Base-by-base conservation (phyloP, 2,888 invertebrate species). In the Ypsolopha sequella region DNA sequence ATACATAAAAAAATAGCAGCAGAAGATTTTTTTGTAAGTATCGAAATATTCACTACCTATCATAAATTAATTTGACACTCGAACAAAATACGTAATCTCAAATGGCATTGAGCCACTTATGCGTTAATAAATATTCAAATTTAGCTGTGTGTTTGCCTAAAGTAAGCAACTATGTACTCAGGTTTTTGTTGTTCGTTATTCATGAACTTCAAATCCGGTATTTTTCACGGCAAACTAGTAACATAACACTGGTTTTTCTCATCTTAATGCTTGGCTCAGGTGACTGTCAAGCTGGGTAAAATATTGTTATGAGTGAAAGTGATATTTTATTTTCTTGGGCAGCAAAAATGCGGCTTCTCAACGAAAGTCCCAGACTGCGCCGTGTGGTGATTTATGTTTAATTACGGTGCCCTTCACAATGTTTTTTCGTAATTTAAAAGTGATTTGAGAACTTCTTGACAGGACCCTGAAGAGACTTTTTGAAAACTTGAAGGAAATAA, bases 381-480 rank as follows among this genome's bases (percentile, higher is more conserved):
- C 69, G 61, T 71, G 65, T 63, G 67, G 67, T 75, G 77, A 80
- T 80, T 80, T 80, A 80, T 80, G 78, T 75, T 78, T 77, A 79
- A 78, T 81, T 80, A 80, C 65, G 73, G 65, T 68, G 68, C 70
- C 71, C 63, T 68, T 69, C 66, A 70, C 68, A 70, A 24, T 24
- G 24, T 76, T 76, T 76, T 73, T 70, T 65, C 70, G 65, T 63
- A 61, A 66, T 70, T 66, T 60, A 58, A 48, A 64, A 69, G 70
- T 67, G 72, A 71, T 72, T 74, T 69, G 62, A 58, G 64, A 70
- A 73, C 58, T 75, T 70, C 59, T 56, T 62, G 62, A 61, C 60
- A 56, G 56, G 57, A 65, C 60, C 35, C n/a, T 24, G 41, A 49
- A 53, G 55, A 61, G 66, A 68, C 59, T 72, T 70, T 60, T 62